A percentile compares a stretch with the other conserved stretches of the same genome.
Conservation (phyloP, 1,140 invertebrate genomes). For the Nomia melanderi region DNA sequence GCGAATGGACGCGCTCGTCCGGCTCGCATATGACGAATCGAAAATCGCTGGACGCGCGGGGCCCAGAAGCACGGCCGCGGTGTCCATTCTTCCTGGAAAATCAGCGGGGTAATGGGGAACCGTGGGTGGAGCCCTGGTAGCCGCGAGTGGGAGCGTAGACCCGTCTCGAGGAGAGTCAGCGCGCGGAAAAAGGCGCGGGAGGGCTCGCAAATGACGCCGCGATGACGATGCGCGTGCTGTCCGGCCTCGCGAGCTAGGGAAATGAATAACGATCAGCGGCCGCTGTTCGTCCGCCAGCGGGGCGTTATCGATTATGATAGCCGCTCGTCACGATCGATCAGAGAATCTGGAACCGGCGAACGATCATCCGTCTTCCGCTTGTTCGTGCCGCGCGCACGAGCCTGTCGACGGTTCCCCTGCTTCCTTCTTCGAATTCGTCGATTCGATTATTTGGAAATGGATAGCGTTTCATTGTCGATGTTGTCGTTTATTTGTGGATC, state of each 20-base stretch:
- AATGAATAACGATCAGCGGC: conserved; percentile 58
- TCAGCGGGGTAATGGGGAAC: conserved; percentile 55
- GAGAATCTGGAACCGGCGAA: conserved; percentile 39
- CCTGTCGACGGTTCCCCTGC: conserved; percentile 9
- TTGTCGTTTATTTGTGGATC: too few species aligned
- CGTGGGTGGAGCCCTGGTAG: conserved; percentile 19
- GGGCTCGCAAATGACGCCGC: conserved; percentile 62
- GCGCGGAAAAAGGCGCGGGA: conserved; percentile 25
- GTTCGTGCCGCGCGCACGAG: not conserved
- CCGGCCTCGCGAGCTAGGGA: conserved; percentile 47
- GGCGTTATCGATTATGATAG: conserved; percentile 64
- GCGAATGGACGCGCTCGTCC: not conserved
- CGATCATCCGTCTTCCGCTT: conserved; percentile 35
- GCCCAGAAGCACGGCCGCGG: conserved; percentile 16
- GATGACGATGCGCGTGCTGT: conserved; percentile 65
- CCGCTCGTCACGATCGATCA: conserved; percentile 57
- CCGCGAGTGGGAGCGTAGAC: conserved; percentile 1
- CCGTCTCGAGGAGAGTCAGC: not conserved
- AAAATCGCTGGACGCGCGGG: conserved; percentile 22
- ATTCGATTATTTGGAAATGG: not conserved
- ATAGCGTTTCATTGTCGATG: not conserved
- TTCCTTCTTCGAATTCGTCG: not conserved
- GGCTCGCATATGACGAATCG: conserved; percentile 8
- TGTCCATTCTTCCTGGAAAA: conserved; percentile 57
- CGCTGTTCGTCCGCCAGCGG: conserved; percentile 45